These are phyloP conservation scores for Hylomyscus alleni DNA, from an alignment of 2,797 vertebrate species.

Conservation along the genomic window DNA sequence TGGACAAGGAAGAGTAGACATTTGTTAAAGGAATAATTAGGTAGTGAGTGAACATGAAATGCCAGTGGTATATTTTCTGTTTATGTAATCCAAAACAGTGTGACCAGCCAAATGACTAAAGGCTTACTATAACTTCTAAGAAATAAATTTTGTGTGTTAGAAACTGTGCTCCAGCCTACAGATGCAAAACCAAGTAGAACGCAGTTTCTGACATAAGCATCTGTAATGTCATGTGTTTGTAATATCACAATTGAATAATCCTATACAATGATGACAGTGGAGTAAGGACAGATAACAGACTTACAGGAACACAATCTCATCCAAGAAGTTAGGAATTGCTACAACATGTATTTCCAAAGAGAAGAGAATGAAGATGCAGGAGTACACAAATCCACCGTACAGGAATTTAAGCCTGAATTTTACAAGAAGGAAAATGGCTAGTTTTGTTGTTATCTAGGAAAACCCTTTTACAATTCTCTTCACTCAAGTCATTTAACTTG, in stretches of 20 bases:
- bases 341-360: background rate
- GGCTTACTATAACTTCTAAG: slow-evolving; percentile 12
- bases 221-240: background rate
- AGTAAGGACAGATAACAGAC: background rate
- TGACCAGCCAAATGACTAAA: slow-evolving; percentile 2
- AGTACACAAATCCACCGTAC: background rate
- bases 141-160: slow-evolving; percentile 30
- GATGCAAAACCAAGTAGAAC: slow-evolving; percentile 28
- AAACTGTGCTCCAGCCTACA: background rate
- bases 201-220: background rate
- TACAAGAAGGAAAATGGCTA: background rate
- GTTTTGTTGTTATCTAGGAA: background rate
- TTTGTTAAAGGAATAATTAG: background rate
- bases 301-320: background rate
- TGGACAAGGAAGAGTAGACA: background rate
- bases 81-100: slow-evolving; percentile 1
- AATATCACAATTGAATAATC: background rate
- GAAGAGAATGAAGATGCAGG: background rate
- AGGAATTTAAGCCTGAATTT: slow-evolving; percentile 40
- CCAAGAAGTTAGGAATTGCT: background rate
- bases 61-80: slow-evolving; percentile 2
- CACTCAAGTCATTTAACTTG: slow-evolving; percentile 1
- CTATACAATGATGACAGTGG: background rate
- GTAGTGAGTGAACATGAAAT: background rate
- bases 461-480: slow-evolving; percentile 53